Evolutionary conservation across 2,797 vertebrate species (phyloP).

Genomic region (Notoglanidium macrostoma): DNA sequence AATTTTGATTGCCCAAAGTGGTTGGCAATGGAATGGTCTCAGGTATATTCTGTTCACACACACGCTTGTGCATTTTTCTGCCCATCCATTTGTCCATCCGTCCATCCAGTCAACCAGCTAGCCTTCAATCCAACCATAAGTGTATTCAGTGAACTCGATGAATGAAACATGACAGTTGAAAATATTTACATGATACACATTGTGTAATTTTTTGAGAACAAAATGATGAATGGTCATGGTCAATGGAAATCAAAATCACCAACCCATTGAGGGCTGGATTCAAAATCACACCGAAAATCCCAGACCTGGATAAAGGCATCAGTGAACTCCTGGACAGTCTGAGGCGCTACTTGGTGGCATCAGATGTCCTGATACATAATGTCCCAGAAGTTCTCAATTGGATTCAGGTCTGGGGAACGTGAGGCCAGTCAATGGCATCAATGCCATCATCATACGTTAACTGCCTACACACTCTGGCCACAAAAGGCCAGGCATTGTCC

Average conservation of each 20-base stretch:
- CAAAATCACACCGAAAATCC: no score
- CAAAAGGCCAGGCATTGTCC: not conserved
- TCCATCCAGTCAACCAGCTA: not conserved
- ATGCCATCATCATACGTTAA: no score
- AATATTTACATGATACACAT: no score
- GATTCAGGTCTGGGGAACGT: not conserved
- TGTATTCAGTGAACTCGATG: no score
- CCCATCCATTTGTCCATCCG: not conserved
- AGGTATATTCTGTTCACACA: slow-evolving; percentile 70
- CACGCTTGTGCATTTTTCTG: not conserved
- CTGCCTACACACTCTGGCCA: not conserved
- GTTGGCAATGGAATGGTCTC: slow-evolving; percentile 95
- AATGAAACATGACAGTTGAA: no score
- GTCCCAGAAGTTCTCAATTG: not conserved
- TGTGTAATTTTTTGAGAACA: no score
- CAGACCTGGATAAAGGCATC: no score
- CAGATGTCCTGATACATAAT: not conserved
- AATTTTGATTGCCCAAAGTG: slow-evolving; percentile 88
- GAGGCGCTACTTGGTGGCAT: not conserved
- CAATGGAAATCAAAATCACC: no score
- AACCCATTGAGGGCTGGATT: no score
- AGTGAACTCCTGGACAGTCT: not conserved
- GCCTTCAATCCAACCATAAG: not conserved
- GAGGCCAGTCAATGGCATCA: not conserved
- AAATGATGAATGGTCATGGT: no score